These are phyloP conservation scores for Micropoecilia bifurca DNA, from an alignment of 2,797 vertebrate species.

Conservation along the genomic window DNA sequence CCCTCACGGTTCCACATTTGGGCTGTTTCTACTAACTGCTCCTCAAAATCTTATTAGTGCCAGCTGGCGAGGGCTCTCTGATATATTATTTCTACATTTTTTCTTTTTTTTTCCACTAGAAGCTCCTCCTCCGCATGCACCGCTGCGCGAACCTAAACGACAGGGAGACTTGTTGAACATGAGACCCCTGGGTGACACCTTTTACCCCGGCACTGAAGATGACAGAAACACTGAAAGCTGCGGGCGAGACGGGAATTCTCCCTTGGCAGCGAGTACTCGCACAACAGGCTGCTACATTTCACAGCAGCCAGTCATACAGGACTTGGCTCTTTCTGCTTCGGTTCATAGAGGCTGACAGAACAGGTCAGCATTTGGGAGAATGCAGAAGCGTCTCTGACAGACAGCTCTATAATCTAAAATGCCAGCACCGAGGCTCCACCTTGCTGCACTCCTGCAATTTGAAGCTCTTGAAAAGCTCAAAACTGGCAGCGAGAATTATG, in stretches of 20 bases:
- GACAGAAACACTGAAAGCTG: conserved; percentile 63
- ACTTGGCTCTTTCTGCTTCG: conserved; percentile 43
- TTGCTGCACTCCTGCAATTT: conserved; percentile 50
- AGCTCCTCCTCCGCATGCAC: conserved; percentile 18
- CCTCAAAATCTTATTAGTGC: conserved; percentile 68
- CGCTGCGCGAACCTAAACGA: conserved; percentile 55
- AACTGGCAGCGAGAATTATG: conserved; percentile 43
- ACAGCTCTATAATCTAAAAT: conserved; percentile 46
- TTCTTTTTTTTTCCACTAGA: conserved; percentile 29
- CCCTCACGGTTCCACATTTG: conserved; percentile 61
- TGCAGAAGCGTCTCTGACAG: conserved; percentile 47
- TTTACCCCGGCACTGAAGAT: conserved; percentile 26
- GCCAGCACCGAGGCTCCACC: conserved; percentile 38
- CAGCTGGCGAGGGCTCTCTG: conserved; percentile 45
- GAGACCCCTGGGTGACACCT: conserved; percentile 67
- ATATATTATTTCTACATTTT: conserved; percentile 31
- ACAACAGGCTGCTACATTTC: conserved; percentile 55
- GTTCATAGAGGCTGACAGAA: conserved; percentile 50
- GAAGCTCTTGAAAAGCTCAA: conserved; percentile 40
- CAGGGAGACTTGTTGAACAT: conserved; percentile 72
- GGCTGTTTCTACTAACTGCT: conserved; percentile 56
- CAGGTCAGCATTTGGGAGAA: conserved; percentile 47
- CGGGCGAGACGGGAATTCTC: conserved; percentile 67
- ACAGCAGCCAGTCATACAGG: conserved; percentile 61
- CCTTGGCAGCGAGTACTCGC: conserved; percentile 44